phyloP scores from a whole-genome alignment of 2,888 invertebrate species.

The Trichogramma dendrolimi region DNA sequence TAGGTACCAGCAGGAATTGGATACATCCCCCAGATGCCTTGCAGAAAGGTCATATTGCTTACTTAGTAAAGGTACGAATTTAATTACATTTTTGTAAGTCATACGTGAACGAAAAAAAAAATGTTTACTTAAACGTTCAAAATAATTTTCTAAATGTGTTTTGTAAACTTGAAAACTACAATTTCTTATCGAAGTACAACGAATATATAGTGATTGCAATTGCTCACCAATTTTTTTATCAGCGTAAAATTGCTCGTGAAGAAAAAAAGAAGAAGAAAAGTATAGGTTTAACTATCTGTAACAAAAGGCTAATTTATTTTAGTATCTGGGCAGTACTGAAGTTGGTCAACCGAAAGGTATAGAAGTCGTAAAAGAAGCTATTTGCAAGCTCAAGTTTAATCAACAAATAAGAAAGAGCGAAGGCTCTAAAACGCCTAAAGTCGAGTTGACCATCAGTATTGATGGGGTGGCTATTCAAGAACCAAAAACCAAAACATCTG shows the following conservation, averaged over 20 bases:
- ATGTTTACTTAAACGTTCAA: no score
- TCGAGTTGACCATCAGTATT: slow-evolving; percentile 94
- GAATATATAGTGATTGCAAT: no score
- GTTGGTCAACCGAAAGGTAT: slow-evolving; percentile 97
- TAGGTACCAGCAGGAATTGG: slow-evolving; percentile 69
- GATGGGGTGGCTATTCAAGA: slow-evolving; percentile 94
- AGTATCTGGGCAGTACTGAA: slow-evolving; percentile 91
- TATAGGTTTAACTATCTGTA: background rate
- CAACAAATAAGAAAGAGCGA: slow-evolving; percentile 89
- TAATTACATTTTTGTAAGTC: background rate
- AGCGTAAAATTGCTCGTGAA: background rate
- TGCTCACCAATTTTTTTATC: background rate
- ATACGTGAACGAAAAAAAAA: no score
- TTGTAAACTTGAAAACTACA: no score
- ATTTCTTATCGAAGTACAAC: no score
- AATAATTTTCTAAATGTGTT: no score
- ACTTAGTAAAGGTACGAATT: slow-evolving; percentile 85
- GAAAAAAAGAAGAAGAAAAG: background rate
- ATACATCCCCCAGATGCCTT: slow-evolving; percentile 91
- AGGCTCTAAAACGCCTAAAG: slow-evolving; percentile 84
- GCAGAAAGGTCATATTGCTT: slow-evolving; percentile 91
- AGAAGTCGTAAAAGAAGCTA: slow-evolving; percentile 95
- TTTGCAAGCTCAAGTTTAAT: slow-evolving; percentile 89
- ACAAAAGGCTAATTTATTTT: slow-evolving; percentile 33
- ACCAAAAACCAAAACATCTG: slow-evolving; percentile 51